These are phyloP conservation scores for Palloptera scutellata DNA, from an alignment of 2,888 invertebrate species.

Conservation along the genomic window DNA sequence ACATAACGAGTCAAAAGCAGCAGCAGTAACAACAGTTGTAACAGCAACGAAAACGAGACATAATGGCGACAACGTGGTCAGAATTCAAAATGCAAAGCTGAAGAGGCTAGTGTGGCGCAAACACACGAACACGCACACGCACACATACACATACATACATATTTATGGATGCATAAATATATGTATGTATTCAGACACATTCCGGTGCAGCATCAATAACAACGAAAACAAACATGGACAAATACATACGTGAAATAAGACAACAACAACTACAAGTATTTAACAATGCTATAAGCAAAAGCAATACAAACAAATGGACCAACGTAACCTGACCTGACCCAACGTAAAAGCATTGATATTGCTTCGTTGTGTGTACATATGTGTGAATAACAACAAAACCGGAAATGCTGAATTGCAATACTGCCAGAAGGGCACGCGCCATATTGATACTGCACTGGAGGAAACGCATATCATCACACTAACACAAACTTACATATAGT, in stretches of 20 bases:
- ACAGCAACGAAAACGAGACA: constrained; percentile 37
- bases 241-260: background rate
- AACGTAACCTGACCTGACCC: background rate
- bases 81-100: constrained; percentile 19
- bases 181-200: background rate
- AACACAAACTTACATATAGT: background rate
- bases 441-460: background rate
- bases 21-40: constrained; percentile 25
- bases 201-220: background rate
- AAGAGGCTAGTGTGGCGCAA: background rate
- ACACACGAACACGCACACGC: background rate
- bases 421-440: constrained; percentile 1
- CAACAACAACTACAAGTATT: background rate
- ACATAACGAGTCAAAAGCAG: background rate
- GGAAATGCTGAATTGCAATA: constrained; percentile 25
- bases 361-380: constrained; percentile 1
- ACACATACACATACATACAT: background rate
- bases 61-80: constrained; percentile 34
- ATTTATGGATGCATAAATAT: constrained; percentile 4
- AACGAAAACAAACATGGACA: background rate
- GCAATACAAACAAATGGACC: background rate
- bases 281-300: background rate
- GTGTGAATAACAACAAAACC: constrained; percentile 8
- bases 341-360: background rate
- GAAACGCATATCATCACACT: background rate